These are phyloP conservation scores for Eremophila alpestris DNA, from an alignment of 2,797 vertebrate species.

Conservation along the genomic window DNA sequence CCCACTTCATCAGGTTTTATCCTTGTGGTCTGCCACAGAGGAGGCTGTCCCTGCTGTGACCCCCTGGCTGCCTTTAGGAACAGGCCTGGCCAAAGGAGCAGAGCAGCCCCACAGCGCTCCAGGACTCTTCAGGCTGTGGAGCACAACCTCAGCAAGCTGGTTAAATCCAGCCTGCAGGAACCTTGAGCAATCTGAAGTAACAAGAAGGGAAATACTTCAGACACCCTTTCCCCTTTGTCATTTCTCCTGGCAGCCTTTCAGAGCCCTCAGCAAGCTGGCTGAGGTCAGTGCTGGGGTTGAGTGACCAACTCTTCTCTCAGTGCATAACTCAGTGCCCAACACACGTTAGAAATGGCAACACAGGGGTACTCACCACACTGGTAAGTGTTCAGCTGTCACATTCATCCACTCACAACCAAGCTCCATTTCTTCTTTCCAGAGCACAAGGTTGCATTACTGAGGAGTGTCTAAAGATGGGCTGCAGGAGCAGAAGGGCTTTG, in stretches of 20 bases:
- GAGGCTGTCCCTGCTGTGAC: background rate
- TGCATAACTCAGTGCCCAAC: rapidly evolving
- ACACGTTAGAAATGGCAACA: rapidly evolving
- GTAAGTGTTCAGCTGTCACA: background rate
- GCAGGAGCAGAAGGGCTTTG: background rate
- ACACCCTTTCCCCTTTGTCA: background rate
- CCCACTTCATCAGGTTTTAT: background rate
- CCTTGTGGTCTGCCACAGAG: background rate
- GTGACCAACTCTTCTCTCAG: rapidly evolving
- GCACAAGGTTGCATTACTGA: background rate
- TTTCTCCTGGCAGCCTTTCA: background rate
- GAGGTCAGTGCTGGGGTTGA: background rate
- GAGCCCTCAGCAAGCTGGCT: background rate
- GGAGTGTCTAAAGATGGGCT: background rate
- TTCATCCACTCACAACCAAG: background rate
- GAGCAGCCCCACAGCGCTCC: rapidly evolving
- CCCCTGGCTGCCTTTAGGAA: background rate
- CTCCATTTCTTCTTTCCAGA: background rate
- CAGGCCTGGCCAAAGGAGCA: background rate
- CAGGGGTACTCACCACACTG: background rate
- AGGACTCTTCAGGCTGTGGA: background rate
- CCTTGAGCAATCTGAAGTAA: background rate
- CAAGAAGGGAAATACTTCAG: background rate
- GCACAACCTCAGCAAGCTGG: background rate
- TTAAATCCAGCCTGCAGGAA: background rate